Conservation (phyloP, 2,797 vertebrate genomes). For the Manis pentadactyla region DNA sequence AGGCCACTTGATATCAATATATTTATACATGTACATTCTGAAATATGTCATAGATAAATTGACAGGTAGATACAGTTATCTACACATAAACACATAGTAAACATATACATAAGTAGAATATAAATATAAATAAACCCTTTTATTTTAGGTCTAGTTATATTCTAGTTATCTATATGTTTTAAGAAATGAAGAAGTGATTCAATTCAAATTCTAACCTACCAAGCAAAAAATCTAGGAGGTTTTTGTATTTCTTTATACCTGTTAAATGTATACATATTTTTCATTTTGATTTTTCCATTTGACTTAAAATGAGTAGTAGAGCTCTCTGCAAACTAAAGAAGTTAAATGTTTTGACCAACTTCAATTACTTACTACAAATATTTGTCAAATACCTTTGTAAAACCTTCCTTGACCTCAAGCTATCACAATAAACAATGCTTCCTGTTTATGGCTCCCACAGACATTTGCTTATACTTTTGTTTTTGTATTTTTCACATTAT, state of each 20-base stretch:
- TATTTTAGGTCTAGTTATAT: neutral
- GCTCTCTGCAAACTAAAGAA: neutral
- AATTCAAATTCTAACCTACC: neutral
- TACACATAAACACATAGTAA: neutral
- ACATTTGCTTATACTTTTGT: neutral
- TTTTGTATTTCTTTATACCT: neutral
- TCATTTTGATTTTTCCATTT: neutral
- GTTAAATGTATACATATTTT: neutral
- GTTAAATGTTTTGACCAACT: neutral
- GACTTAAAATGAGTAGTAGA: neutral
- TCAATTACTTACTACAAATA: neutral
- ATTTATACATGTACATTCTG: neutral
- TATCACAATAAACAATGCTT: neutral
- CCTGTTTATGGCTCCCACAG: neutral
- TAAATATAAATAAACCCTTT: neutral
- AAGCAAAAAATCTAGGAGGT: neutral
- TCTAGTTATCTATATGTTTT: neutral
- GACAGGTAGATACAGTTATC: neutral
- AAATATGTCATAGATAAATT: neutral
- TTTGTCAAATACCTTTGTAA: neutral
- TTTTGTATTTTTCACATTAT: neutral
- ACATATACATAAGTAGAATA: neutral
- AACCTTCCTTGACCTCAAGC: neutral
- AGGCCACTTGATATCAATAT: neutral
- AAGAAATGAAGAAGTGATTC: neutral